Evolutionary conservation across 1,140 invertebrate species (phyloP).

Genomic region (Pseudomyrmex cubaensis): DNA sequence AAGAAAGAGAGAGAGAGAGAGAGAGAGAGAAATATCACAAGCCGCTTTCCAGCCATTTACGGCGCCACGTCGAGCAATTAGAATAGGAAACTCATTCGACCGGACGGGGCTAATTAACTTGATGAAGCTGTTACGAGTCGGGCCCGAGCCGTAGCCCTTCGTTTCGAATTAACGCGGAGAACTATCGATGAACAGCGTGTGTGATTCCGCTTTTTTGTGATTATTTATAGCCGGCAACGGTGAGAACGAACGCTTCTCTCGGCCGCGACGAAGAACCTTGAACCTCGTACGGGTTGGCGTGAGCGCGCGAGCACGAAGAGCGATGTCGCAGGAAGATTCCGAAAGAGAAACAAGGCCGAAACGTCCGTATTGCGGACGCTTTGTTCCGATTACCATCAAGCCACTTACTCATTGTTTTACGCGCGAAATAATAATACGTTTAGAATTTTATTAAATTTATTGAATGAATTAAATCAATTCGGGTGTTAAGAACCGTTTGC

Average conservation of each 20-base stretch:
- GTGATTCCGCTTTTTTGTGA: constrained; percentile 21
- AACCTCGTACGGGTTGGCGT: constrained; percentile 6
- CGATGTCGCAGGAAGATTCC: constrained; percentile 15
- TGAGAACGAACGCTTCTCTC: constrained; percentile 44
- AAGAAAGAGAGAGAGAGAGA: constrained; percentile 7
- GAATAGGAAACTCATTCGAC: constrained; percentile 68
- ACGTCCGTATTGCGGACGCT: neutral
- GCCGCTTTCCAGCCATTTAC: constrained; percentile 68
- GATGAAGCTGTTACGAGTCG: constrained; percentile 1
- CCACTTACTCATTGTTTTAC: too few relatives aligned
- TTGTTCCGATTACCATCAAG: neutral
- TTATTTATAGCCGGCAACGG: neutral
- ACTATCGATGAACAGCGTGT: constrained; percentile 51
- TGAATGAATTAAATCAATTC: too few relatives aligned
- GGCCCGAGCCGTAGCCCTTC: neutral
- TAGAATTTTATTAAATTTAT: too few relatives aligned
- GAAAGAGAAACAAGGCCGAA: constrained; percentile 8
- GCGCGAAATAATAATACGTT: too few relatives aligned
- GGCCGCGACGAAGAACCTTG: constrained; percentile 29
- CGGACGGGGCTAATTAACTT: constrained; percentile 68
- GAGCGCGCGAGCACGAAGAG: constrained; percentile 13
- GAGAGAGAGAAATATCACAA: neutral
- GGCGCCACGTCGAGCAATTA: constrained; percentile 64
- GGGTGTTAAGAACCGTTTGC: too few relatives aligned
- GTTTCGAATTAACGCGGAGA: neutral